Evolutionary conservation across 2,888 invertebrate species (phyloP).

Genomic region (Orthosia cruda): DNA sequence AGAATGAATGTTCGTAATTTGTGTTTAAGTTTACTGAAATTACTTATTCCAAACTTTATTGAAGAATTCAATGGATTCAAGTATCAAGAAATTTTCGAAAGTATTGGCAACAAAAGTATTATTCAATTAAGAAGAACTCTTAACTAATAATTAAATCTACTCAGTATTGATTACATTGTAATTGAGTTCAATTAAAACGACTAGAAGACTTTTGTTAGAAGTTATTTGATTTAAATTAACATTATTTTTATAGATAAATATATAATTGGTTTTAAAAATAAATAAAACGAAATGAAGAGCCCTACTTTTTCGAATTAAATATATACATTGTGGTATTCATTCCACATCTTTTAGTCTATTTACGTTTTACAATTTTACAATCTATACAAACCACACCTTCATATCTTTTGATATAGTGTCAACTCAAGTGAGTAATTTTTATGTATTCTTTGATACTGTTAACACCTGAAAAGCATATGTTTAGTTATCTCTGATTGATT

Average conservation of each 20-base stretch:
- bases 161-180: constrained; percentile 21
- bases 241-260: background rate
- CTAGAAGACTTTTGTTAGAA: background rate
- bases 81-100: constrained; percentile 15
- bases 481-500: too few relatives aligned
- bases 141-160: constrained; percentile 14
- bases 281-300: too few relatives aligned
- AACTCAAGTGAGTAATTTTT: too few relatives aligned
- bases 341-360: too few relatives aligned
- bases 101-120: constrained; percentile 33
- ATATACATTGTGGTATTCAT: too few relatives aligned
- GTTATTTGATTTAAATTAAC: background rate
- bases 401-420: too few relatives aligned
- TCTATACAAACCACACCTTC: too few relatives aligned
- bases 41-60: constrained; percentile 14
- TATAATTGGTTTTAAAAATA: too few relatives aligned
- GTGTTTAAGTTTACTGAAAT: constrained; percentile 11
- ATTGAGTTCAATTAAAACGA: constrained; percentile 28
- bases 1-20: constrained; percentile 24
- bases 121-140: constrained; percentile 12
- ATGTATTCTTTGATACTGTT: too few relatives aligned
- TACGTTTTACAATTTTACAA: too few relatives aligned
- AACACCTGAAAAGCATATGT: too few relatives aligned
- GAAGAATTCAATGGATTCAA: constrained; percentile 28
- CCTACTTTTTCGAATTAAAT: too few relatives aligned